Evolutionary conservation across 2,797 vertebrate species (phyloP).

Genomic region (Cyprinella venusta): DNA sequence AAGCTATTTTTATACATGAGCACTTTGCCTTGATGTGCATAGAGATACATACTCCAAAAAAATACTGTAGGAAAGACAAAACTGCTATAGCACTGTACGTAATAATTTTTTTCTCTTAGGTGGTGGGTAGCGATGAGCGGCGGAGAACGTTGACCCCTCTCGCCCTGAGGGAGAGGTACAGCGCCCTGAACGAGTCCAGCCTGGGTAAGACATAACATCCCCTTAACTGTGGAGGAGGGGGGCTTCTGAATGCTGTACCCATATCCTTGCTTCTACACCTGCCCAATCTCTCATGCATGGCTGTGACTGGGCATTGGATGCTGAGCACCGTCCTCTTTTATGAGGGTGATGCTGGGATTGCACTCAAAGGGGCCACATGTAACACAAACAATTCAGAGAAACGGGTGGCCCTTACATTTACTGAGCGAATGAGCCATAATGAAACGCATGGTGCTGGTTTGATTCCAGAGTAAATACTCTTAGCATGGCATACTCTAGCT

Average conservation of each 20-base stretch:
- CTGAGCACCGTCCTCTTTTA: slow-evolving; percentile 67
- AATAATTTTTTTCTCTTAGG: slow-evolving; percentile 69
- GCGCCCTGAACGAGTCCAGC: slow-evolving; percentile 86
- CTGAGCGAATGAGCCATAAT: slow-evolving; percentile 60
- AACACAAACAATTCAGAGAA: slow-evolving; percentile 39
- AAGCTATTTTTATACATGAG: slow-evolving; percentile 1
- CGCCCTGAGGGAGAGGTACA: slow-evolving; percentile 91
- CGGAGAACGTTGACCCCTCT: slow-evolving; percentile 90
- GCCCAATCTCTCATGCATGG: slow-evolving; percentile 74
- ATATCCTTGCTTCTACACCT: slow-evolving; percentile 66
- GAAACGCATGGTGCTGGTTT: slow-evolving; percentile 59
- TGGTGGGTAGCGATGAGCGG: slow-evolving; percentile 86
- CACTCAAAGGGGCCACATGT: slow-evolving; percentile 23
- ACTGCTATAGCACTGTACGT: background rate
- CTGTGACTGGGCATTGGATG: slow-evolving; percentile 77
- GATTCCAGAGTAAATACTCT: slow-evolving; percentile 44
- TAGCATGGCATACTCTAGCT: slow-evolving; percentile 61
- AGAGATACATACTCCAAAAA: background rate
- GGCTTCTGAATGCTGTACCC: slow-evolving; percentile 73
- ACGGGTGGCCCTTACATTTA: slow-evolving; percentile 39
- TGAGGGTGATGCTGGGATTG: slow-evolving; percentile 44
- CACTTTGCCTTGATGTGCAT: background rate
- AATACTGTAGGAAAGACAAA: slow-evolving; percentile 9
- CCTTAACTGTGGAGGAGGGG: slow-evolving; percentile 35
- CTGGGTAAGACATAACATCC: slow-evolving; percentile 78